Evolutionary conservation across 2,797 vertebrate species (phyloP), one percentile per base, ranked within the genome.

Genomic region (Austrolebias charrua): DNA sequence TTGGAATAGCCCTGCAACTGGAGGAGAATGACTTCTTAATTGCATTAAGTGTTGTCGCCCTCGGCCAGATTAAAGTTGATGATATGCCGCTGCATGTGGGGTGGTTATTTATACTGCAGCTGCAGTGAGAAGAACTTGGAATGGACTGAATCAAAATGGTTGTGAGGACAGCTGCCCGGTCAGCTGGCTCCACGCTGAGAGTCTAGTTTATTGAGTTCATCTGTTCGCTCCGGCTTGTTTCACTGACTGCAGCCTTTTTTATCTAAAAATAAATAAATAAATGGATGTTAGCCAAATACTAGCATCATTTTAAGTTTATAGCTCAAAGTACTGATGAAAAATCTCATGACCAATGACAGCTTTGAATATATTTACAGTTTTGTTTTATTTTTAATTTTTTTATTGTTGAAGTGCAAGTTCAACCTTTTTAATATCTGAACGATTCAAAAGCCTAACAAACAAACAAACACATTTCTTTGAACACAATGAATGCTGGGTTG

Each of bases 91-190:
- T 61, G 71, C 64, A 72, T 66, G 75, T 61, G 70, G 47, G 63
- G 54, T 33, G 60, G 73, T 78, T 82, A 84, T 83, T 83, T 82
- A 78, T 76, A 75, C 62, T 65, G 69, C 69, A 79, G 85, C 80
- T 83, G 80, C 75, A 73, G 20, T 35, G 66, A 75, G 51, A 52
- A 61, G 57, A 63, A 66, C 52, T 81, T 75, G 64, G 67, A 79
- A 60, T 16, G 19, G 16, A 42, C 63, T 15, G 59, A 73, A 71
- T 66, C 33, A 63, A 75, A 77, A 72, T 75, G 62, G 65, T 55
- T 66, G 59, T 7, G 45, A 78, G 67, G 73, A 80, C 73, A 75
- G 69, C 69, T 73, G 75, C 56, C 68, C 57, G 57, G 47, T 65
- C 71, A 59, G 59, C 11, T 66, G 55, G 58, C 43, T 44, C 18